Conservation (phyloP, 37 sponge, comb jelly and placozoan genomes). For the Oopsacas minuta region DNA sequence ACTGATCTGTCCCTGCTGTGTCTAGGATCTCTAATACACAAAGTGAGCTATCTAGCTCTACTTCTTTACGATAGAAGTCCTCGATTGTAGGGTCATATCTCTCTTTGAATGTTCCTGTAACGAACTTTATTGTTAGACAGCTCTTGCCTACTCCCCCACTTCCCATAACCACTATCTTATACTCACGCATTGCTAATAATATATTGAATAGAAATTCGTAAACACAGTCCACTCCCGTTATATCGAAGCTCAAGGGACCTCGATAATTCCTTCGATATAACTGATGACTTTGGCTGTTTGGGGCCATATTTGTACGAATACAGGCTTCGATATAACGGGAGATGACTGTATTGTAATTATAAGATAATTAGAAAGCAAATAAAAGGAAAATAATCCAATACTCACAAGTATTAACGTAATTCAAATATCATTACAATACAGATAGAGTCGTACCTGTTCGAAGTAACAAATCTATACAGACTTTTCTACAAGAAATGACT, state of each 20-base stretch:
- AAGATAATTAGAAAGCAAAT: too few relatives aligned
- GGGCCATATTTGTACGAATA: too few relatives aligned
- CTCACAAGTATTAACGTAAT: too few relatives aligned
- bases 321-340: too few relatives aligned
- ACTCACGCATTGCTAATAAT: conserved; percentile 58
- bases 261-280: too few relatives aligned
- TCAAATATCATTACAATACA: too few relatives aligned
- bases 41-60: conserved; percentile 70
- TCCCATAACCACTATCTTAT: conserved; percentile 88
- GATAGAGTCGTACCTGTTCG: background rate
- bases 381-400: too few relatives aligned
- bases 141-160: conserved; percentile 93
- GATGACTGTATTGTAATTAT: too few relatives aligned
- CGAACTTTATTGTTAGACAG: conserved; percentile 91
- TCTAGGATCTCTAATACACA: conserved; percentile 81
- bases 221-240: too few relatives aligned
- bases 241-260: too few relatives aligned
- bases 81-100: conserved; percentile 97
- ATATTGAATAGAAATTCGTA: too few relatives aligned
- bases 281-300: too few relatives aligned
- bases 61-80: conserved; percentile 94
- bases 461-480: background rate
- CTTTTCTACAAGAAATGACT: background rate
- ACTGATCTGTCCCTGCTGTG: conserved; percentile 98
- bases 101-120: conserved; percentile 82